Percentiles rank a stretch among this genome's conserved stretches.
phyloP scores from a whole-genome alignment of 2,113 vertebrate genomes.

The Merops nubicus region DNA sequence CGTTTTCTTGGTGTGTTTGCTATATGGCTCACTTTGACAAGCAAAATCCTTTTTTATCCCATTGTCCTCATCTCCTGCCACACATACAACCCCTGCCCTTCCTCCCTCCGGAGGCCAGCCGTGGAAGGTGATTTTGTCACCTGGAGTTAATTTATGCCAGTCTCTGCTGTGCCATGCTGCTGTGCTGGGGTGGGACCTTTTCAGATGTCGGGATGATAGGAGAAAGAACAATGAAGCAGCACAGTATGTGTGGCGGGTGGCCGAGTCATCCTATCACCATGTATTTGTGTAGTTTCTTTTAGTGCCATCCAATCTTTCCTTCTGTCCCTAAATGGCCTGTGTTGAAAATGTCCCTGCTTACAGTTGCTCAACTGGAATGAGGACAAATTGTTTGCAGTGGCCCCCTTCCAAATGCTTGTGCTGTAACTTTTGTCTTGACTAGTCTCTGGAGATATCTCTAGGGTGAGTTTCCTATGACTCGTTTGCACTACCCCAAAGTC shows the following conservation, averaged over 20 bases:
- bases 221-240: conserved; percentile 47
- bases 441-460: conserved; percentile 74
- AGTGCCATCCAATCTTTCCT: conserved; percentile 74
- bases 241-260: conserved; percentile 63
- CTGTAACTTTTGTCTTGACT: conserved; percentile 79
- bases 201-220: conserved; percentile 34
- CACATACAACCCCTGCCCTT: background rate
- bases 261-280: conserved; percentile 67
- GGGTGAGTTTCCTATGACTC: conserved; percentile 66
- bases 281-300: conserved; percentile 72
- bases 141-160: conserved; percentile 34
- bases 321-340: conserved; percentile 79
- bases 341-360: conserved; percentile 75
- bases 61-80: background rate
- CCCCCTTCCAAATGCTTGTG: conserved; percentile 74
- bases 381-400: conserved; percentile 79
- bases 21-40: background rate
- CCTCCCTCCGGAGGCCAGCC: background rate
- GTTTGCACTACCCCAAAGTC: conserved; percentile 39
- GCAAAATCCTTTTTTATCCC: background rate
- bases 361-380: conserved; percentile 81
- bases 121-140: conserved; percentile 57
- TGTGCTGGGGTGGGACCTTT: conserved; percentile 42
- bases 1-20: background rate
- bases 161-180: background rate